phyloP scores from a whole-genome alignment of 2,113 vertebrate genomes.

The Hypanus sabinus region DNA sequence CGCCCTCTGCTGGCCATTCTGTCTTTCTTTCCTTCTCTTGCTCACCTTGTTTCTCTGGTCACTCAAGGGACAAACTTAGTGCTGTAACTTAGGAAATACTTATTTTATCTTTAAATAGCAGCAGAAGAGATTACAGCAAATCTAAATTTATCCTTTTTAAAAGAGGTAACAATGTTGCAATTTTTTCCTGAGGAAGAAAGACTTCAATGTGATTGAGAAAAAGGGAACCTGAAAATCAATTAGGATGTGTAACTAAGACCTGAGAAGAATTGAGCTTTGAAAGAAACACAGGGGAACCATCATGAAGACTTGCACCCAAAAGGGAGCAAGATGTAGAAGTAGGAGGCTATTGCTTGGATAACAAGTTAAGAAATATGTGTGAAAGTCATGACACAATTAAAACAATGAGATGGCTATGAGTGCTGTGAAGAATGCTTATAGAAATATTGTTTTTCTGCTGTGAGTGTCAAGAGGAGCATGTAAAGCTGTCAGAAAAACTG shows the following conservation, averaged over 20 bases:
- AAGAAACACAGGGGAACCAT: not conserved
- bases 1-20: not conserved
- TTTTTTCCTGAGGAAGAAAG: not conserved
- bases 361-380: not conserved
- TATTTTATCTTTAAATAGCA: not conserved
- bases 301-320: not conserved
- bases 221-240: not conserved
- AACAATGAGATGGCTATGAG: not conserved
- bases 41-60: not conserved
- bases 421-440: not conserved
- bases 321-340: not conserved
- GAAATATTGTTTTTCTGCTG: not conserved
- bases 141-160: not conserved
- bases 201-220: not conserved
- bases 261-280: not conserved
- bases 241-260: not conserved
- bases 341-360: not conserved
- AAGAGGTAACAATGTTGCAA: not conserved
- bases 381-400: not conserved
- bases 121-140: not conserved
- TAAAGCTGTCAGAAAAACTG: not conserved
- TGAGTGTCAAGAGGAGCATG: not conserved
- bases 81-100: not conserved
- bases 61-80: not conserved
- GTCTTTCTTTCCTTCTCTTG: not conserved